A percentile compares a stretch with the other conserved stretches of the same genome.
Conservation (phyloP, 1,140 invertebrate species). For the Pseudomyrmex flavicornis region DNA sequence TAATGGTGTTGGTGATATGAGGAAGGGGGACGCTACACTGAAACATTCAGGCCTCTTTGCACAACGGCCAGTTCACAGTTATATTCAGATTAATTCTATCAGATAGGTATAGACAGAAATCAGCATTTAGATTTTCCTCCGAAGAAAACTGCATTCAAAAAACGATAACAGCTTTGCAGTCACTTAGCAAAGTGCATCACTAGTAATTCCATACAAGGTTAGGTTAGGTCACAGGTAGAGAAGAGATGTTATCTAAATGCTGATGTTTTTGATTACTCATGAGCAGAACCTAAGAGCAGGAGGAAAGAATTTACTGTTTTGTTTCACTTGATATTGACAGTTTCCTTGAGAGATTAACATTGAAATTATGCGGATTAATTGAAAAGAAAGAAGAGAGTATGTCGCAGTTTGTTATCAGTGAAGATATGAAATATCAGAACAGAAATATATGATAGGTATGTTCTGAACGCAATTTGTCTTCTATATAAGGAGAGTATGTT, state of each 20-base stretch:
- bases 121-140: slow-evolving; percentile 64
- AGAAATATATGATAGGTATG: slow-evolving; percentile 36
- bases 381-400: not conserved
- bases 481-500: slow-evolving; percentile 18
- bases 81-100: slow-evolving; percentile 73
- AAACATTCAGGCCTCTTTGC: slow-evolving; percentile 83
- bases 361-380: slow-evolving; percentile 9
- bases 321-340: slow-evolving; percentile 41
- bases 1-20: slow-evolving; percentile 76
- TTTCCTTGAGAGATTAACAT: slow-evolving; percentile 40
- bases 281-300: slow-evolving; percentile 67
- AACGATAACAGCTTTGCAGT: not conserved
- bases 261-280: slow-evolving; percentile 48
- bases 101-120: slow-evolving; percentile 46
- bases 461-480: slow-evolving; percentile 3
- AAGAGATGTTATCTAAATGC: slow-evolving; percentile 61
- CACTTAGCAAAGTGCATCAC: not conserved
- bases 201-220: not conserved
- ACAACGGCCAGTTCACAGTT: slow-evolving; percentile 79
- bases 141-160: not conserved
- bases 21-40: slow-evolving; percentile 84
- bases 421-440: slow-evolving; percentile 4
- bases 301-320: slow-evolving; percentile 65
- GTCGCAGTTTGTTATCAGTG: not conserved
- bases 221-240: not conserved